Evolutionary conservation across 1,140 invertebrate genomes (phyloP), one percentile per base, ranked within the genome.

Genomic region (Drosophila azteca): DNA sequence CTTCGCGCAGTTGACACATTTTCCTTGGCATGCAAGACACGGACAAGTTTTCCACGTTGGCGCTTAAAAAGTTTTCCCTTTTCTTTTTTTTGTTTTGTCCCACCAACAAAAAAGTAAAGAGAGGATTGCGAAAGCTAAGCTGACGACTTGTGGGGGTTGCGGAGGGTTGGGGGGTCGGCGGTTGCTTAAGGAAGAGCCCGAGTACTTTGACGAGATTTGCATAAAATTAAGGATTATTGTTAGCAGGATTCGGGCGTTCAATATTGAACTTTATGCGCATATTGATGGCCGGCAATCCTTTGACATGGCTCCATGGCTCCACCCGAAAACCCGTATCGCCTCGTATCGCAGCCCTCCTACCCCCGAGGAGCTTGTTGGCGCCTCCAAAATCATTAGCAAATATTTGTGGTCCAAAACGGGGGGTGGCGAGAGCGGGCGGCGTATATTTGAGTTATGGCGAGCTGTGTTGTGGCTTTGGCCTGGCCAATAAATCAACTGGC

Each of bases 211-310:
- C 66, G 60, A 79, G 82, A 82, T 87, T 87, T 87, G 83, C 82
- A 87, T 87, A 82, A 87, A 82, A 88, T 87, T 87, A 87, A 73
- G 82, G 82, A 77, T 87, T 87, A 87, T 82, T 82, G 69, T 69
- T 82, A 71, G 85, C 82, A 48, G 83, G 78, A 87, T 88, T 87
- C 78, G 70, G 66, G 60, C 60, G 60, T 66, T 70, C 87, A 87
- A 87, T 82, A 87, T 87, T 87, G 79, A 88, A 88, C 82, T 87
- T 88, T 88, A 88, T 87, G 82, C 63, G 81, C 81, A 84, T 84
- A 84, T 84, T 84, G 81, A 84, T 81, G 73, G 50, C 13, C 24
- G 20, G 45, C 57, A 68, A 82, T 73, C 64, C 60, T 62, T 78
- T 82, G 79, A 70, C 67, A 70, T 52, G 64, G 45, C 11, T 26